Conservation (phyloP, 2,113 vertebrate species). For the human (Homo sapiens) region GRCh38 chr11:109783001-109783500, state of each 20-base stretch:
- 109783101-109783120: background rate
- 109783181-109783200: constrained; percentile 42
- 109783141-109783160: constrained; percentile 1
- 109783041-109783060: background rate
- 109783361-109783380: constrained; percentile 9
- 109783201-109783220: background rate
- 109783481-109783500: background rate
- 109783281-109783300: background rate
- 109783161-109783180: background rate
- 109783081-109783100: constrained; percentile 38
- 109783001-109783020: background rate
- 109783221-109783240: constrained; percentile 53
- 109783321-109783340: constrained; percentile 60
- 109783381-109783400: constrained; percentile 30
- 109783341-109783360: constrained; percentile 55
- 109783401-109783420: constrained; percentile 13
- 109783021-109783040: background rate
- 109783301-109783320: constrained; percentile 30
- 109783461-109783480: background rate
- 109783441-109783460: constrained; percentile 59
- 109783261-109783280: constrained; percentile 30
- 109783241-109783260: constrained; percentile 61
- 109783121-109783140: constrained; percentile 46
- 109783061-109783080: constrained; percentile 9
- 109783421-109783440: constrained; percentile 58